Conservation (phyloP, 2,113 vertebrate species). For the Gadus macrocephalus region DNA sequence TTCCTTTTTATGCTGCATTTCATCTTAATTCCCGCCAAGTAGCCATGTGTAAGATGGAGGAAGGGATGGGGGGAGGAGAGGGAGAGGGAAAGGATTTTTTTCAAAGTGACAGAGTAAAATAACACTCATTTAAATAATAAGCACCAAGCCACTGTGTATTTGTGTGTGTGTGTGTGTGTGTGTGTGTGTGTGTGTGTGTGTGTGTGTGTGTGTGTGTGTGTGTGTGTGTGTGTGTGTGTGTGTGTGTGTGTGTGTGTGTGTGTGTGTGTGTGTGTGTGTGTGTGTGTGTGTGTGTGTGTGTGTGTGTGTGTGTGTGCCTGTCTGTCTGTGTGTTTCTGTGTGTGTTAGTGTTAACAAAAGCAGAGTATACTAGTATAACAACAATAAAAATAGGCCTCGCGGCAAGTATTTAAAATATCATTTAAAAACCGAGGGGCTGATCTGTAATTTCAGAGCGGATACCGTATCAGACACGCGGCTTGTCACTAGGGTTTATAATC, state of each 20-base stretch:
- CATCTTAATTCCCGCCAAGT: constrained; percentile 60
- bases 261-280: not conserved
- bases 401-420: constrained; percentile 70
- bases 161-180: not conserved
- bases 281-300: constrained; percentile 35
- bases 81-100: not conserved
- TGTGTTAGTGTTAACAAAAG: constrained; percentile 58
- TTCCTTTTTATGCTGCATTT: constrained; percentile 54
- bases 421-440: constrained; percentile 65
- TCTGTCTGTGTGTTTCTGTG: not conserved
- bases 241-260: not conserved
- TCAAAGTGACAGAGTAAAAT: constrained; percentile 46
- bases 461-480: constrained; percentile 68
- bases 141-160: constrained; percentile 33
- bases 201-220: constrained; percentile 34
- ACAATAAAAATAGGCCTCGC: constrained; percentile 68
- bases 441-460: constrained; percentile 73
- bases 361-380: constrained; percentile 59
- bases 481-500: constrained; percentile 69
- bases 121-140: constrained; percentile 68
- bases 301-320: constrained; percentile 33
- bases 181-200: not conserved
- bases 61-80: constrained; percentile 9
- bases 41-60: constrained; percentile 32
- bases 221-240: not conserved